Percentiles rank a stretch among this genome's conserved stretches.
Evolutionary conservation across 2,797 vertebrate genomes (phyloP).

Genomic region (Tolypeutes matacus): DNA sequence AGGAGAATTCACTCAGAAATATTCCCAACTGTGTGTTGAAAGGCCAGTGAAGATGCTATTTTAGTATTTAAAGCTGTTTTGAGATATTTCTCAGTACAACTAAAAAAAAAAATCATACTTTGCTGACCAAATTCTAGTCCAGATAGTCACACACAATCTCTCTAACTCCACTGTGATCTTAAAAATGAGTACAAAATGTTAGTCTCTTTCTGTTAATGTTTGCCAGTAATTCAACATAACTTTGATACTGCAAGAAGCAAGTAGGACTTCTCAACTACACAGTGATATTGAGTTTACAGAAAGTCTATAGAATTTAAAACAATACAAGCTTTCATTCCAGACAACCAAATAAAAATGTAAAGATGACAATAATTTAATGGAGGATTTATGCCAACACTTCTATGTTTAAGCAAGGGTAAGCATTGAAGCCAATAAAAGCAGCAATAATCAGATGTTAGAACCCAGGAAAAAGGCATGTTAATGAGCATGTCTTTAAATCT

Average conservation of each 20-base stretch:
- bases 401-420: background rate
- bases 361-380: slow-evolving; percentile 17
- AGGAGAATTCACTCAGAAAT: slow-evolving; percentile 64
- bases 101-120: slow-evolving; percentile 65
- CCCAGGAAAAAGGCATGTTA: background rate
- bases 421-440: slow-evolving; percentile 16
- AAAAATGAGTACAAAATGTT: slow-evolving; percentile 33
- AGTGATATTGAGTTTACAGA: background rate
- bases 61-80: slow-evolving; percentile 66
- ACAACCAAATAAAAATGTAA: slow-evolving; percentile 11
- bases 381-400: background rate
- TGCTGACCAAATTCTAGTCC: slow-evolving; percentile 59
- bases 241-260: background rate
- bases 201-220: slow-evolving; percentile 13
- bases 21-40: slow-evolving; percentile 62
- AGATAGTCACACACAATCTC: background rate
- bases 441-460: background rate
- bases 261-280: background rate
- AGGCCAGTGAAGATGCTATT: slow-evolving; percentile 2
- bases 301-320: background rate
- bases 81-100: slow-evolving; percentile 52
- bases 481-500: background rate
- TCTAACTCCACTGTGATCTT: slow-evolving; percentile 60
- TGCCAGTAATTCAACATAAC: background rate
- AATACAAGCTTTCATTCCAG: background rate